Evolutionary conservation across 2,888 invertebrate species (phyloP), one percentile per base, ranked within the genome.

Genomic region (Trichopria drosophilae): DNA sequence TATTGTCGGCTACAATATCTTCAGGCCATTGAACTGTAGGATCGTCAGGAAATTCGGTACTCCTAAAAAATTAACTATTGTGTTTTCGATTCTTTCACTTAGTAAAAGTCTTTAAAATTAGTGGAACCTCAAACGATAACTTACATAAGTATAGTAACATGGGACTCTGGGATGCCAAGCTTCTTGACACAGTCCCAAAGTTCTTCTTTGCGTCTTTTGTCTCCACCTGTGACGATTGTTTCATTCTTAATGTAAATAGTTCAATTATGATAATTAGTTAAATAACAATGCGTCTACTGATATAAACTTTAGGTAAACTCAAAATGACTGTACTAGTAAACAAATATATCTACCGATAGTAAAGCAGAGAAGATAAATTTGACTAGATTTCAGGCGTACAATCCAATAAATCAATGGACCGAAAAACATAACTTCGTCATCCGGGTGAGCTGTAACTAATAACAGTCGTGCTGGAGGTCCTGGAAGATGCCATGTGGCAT

Each of bases 381-480:
- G 81, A 65, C 84, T 84, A 60, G 82, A 80, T 59, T 82, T 79
- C 36, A 83, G 80, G 60, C 81, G 82, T 2, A 77, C 70, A 52
- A 90, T 77, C 69, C 86, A 81, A 57, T 88, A 81, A 57, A 94
- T 84, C 29, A 90, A 83, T 13, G 99, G 99, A 1, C 94, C 93
- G 75, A 99, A 99, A 76, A 99, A 99, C 98, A 99, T 97, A 64
- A 93, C 93, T 75, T 99, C 98, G 74, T 99, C 98, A 76, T 99
- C 98, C 12, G 98, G 98, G 79, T 99, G 99, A 16, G 98, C 95
- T 32, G 85, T 90, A 2, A 97, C 86, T 43, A 98, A 73, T 22
- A 97, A 77, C 32, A 93, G 83, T 61, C 90, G 78, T 10, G 61
- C 50, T 15, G 75, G 74, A 31, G 75, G 72, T 39, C 75, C 75